These are phyloP conservation scores for Uropsilus gracilis DNA, from an alignment of 2,113 vertebrate genomes.

Conservation along the genomic window DNA sequence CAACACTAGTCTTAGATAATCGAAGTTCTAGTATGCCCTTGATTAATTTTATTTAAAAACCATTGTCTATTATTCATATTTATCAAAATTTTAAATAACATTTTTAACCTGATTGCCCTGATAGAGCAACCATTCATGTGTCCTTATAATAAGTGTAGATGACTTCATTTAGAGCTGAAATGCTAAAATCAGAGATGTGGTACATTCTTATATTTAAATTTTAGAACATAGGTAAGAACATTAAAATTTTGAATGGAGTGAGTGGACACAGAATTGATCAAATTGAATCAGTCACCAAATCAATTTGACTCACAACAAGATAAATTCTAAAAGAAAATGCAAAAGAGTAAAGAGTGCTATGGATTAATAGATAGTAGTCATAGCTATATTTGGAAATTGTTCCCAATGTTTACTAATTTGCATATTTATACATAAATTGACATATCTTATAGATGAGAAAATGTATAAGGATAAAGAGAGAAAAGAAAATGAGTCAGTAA, in stretches of 20 bases:
- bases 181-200: not conserved
- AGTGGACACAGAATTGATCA: not conserved
- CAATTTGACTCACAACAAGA: not conserved
- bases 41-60: not conserved
- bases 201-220: not conserved
- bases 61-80: not conserved
- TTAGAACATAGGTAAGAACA: not conserved
- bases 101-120: not conserved
- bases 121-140: not conserved
- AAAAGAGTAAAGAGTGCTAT: not conserved
- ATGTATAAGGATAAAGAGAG: not conserved
- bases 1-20: not conserved
- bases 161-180: not conserved
- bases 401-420: not conserved
- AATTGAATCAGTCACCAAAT: not conserved
- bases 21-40: not conserved
- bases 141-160: not conserved
- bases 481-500: not conserved
- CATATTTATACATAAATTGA: not conserved
- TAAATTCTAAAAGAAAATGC: not conserved
- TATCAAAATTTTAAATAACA: not conserved
- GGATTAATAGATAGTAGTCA: not conserved
- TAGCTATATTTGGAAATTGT: not conserved
- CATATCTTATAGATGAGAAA: not conserved
- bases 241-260: not conserved